Evolutionary conservation across 2,113 vertebrate species (phyloP).

Genomic region (Cyprinodon brontotheroides): DNA sequence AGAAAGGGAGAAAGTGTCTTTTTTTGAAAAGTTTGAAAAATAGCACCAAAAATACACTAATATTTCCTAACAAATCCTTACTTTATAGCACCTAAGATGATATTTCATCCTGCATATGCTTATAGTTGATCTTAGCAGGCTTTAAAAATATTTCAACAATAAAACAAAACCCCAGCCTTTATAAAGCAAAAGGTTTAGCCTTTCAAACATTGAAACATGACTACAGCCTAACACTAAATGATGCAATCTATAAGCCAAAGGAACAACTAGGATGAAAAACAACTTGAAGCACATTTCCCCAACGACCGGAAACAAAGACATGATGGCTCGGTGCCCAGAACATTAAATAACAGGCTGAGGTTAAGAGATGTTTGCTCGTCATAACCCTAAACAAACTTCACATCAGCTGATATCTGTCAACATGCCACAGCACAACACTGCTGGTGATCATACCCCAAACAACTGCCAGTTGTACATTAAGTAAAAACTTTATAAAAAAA

Average conservation of each 20-base stretch:
- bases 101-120: too few species aligned
- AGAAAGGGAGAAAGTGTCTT: too few species aligned
- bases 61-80: too few species aligned
- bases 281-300: constrained; percentile 30
- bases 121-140: too few species aligned
- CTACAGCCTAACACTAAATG: constrained; percentile 22
- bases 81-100: too few species aligned
- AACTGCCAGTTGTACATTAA: constrained; percentile 16
- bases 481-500: neutral
- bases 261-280: constrained; percentile 44
- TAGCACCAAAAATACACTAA: too few species aligned
- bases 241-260: constrained; percentile 12
- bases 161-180: constrained; percentile 1
- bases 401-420: constrained; percentile 61
- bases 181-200: neutral
- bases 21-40: too few species aligned
- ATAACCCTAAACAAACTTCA: constrained; percentile 48
- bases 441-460: neutral
- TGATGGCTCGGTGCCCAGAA: constrained; percentile 40
- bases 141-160: neutral
- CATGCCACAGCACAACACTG: constrained; percentile 10
- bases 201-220: constrained; percentile 19
- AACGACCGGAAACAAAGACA: constrained; percentile 49
- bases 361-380: constrained; percentile 53
- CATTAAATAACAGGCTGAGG: constrained; percentile 53